These are phyloP conservation scores for Drosophila meridionalis DNA, from an alignment of 2,888 invertebrate genomes.

Conservation along the genomic window DNA sequence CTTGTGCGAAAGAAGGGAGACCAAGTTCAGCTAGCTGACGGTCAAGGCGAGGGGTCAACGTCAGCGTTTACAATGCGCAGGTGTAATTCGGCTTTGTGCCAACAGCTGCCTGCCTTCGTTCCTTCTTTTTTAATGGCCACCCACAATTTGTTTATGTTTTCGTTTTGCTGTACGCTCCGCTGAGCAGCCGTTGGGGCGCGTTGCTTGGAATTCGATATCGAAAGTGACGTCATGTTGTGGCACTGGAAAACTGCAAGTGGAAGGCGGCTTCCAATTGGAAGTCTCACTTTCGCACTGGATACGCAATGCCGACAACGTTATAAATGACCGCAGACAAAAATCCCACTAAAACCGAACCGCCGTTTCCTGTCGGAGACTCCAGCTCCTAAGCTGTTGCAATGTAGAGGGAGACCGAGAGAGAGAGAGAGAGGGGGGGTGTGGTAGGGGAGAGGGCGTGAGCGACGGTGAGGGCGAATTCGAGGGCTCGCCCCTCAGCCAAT, in stretches of 20 bases:
- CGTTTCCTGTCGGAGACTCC: constrained; percentile 29
- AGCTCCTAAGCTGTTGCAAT: constrained; percentile 42
- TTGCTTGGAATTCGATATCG: constrained; percentile 58
- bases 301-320: constrained; percentile 34
- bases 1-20: background rate
- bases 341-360: constrained; percentile 33
- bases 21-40: constrained; percentile 67
- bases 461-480: constrained; percentile 2
- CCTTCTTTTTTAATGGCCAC: constrained; percentile 18
- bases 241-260: constrained; percentile 63
- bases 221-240: constrained; percentile 70
- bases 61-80: constrained; percentile 53
- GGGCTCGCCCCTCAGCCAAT: constrained; percentile 46
- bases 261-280: constrained; percentile 52
- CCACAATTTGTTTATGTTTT: constrained; percentile 74
- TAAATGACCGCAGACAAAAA: constrained; percentile 66
- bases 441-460: background rate
- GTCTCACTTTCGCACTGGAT: constrained; percentile 56
- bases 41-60: constrained; percentile 76
- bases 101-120: constrained; percentile 42
- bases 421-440: background rate
- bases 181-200: constrained; percentile 28
- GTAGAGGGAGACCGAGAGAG: background rate
- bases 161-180: constrained; percentile 31
- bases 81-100: constrained; percentile 53